Conservation (phyloP, 2,888 invertebrate genomes). For the Chymomyza fuscimana region DNA sequence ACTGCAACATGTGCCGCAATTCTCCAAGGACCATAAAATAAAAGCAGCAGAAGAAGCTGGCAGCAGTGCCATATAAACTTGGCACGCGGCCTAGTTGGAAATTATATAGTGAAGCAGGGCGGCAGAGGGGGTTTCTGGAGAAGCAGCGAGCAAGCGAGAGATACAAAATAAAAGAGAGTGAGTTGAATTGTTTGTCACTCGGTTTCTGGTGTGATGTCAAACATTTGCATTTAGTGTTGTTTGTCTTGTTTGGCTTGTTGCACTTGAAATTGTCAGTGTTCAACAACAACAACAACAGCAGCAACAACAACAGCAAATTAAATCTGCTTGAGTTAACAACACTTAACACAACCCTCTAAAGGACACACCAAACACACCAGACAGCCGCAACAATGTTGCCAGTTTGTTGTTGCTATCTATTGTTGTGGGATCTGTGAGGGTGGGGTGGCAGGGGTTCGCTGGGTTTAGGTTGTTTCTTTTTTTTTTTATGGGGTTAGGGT, state of each 20-base stretch:
- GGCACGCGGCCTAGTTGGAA: conserved; percentile 54
- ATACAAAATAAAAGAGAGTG: not conserved
- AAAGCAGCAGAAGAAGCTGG: conserved; percentile 23
- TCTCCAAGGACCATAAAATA: conserved; percentile 73
- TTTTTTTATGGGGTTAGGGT: not conserved
- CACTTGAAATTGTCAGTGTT: conserved; percentile 54
- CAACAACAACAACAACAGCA: conserved; percentile 24
- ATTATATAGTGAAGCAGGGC: not conserved
- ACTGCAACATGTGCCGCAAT: conserved; percentile 67
- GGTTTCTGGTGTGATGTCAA: conserved; percentile 61
- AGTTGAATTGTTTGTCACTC: not conserved
- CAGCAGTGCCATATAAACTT: conserved; percentile 56
- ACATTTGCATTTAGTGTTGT: conserved; percentile 73
- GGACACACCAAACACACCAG: not conserved
- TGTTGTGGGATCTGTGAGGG: not conserved
- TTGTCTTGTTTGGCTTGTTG: conserved; percentile 42
- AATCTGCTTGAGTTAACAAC: conserved; percentile 78
- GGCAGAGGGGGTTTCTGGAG: not conserved
- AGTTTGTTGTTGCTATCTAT: not conserved
- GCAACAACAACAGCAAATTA: conserved; percentile 73
- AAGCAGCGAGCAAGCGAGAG: not conserved
- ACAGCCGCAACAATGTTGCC: conserved; percentile 10
- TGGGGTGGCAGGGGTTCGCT: not conserved
- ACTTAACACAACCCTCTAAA: conserved; percentile 56
- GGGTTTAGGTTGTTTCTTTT: not conserved